phyloP scores from a whole-genome alignment of 2,797 vertebrate species.

The Pseudocheirus occidentalis region DNA sequence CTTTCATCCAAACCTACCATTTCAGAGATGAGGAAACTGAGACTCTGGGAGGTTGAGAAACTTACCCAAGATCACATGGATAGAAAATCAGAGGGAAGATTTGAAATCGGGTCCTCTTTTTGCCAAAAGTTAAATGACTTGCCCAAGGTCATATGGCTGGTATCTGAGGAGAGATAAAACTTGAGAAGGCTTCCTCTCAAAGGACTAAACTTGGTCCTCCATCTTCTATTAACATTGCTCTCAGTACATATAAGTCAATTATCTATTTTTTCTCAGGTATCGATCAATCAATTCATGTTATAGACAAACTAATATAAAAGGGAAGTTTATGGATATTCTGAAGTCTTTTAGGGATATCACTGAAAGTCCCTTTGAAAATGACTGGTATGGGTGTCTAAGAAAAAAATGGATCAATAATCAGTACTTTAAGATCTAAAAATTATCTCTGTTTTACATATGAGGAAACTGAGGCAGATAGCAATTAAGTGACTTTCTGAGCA shows the following conservation, averaged over 20 bases:
- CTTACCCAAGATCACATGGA: background rate
- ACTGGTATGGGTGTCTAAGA: background rate
- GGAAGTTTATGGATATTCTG: background rate
- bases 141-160: no score
- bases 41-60: background rate
- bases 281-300: background rate
- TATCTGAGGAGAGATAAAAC: background rate
- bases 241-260: background rate
- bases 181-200: background rate
- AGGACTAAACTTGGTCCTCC: background rate
- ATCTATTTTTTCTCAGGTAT: background rate
- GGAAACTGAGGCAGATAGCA: background rate
- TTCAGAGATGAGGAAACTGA: background rate
- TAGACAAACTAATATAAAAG: background rate
- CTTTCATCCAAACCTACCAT: background rate
- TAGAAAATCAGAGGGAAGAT: background rate
- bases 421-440: background rate
- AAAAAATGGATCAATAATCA: background rate
- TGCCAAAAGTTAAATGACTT: background rate
- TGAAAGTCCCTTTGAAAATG: background rate
- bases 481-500: background rate
- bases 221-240: background rate
- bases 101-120: background rate
- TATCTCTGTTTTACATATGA: conserved; percentile 5
- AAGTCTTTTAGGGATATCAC: background rate